These are phyloP conservation scores for Uria aalge DNA, from an alignment of 2,113 vertebrate genomes.

Conservation along the genomic window DNA sequence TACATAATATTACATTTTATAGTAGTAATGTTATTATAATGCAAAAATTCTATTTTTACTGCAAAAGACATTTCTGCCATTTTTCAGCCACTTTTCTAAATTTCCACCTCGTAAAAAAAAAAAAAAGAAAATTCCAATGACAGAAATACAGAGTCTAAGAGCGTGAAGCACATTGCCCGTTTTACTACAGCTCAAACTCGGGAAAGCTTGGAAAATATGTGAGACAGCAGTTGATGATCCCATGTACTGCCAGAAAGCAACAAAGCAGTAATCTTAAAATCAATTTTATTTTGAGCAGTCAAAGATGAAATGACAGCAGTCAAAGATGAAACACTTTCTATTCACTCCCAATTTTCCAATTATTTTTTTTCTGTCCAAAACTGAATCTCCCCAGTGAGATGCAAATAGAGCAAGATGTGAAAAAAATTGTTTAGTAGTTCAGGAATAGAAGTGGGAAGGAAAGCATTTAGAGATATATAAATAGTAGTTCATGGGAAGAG, in stretches of 20 bases:
- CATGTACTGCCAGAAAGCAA: not conserved
- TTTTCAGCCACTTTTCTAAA: not conserved
- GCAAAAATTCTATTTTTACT: not conserved
- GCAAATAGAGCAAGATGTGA: not conserved
- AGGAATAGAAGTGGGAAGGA: not conserved
- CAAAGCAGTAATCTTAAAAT: not conserved
- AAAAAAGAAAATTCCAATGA: not conserved
- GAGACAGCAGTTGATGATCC: not conserved
- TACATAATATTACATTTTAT: not conserved
- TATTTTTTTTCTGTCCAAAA: not conserved
- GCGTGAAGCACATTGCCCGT: not conserved
- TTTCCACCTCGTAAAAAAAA: not conserved
- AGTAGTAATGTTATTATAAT: not conserved
- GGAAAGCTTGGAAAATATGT: not conserved
- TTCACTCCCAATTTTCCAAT: not conserved
- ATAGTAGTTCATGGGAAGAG: not conserved
- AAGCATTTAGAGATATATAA: not conserved
- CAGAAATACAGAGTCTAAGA: not conserved
- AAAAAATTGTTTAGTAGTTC: not conserved
- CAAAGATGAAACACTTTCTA: not conserved
- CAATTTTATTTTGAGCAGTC: not conserved
- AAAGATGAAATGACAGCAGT: not conserved
- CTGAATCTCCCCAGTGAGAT: not conserved
- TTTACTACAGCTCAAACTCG: not conserved
- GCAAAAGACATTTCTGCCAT: not conserved